Evolutionary conservation across 2,888 invertebrate genomes (phyloP).

Genomic region (Plebejus argus): DNA sequence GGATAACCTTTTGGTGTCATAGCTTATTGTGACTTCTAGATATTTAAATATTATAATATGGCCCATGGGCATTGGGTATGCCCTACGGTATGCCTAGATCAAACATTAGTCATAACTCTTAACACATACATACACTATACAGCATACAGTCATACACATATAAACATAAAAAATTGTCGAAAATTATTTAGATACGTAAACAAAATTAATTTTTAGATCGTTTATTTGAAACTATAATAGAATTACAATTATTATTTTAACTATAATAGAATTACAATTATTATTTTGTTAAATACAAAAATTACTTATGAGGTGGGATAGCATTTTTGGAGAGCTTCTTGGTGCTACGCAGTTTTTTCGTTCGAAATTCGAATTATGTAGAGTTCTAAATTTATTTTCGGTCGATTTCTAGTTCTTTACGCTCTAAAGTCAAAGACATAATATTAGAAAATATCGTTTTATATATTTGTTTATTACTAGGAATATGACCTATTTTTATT

Average conservation of each 20-base stretch:
- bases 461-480: not conserved
- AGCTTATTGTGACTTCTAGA: not conserved
- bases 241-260: constrained; percentile 22
- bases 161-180: too few species aligned
- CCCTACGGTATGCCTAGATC: too few species aligned
- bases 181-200: not conserved
- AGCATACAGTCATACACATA: too few species aligned
- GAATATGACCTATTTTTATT: not conserved
- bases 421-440: too few species aligned
- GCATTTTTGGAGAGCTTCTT: constrained; percentile 1
- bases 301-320: constrained; percentile 18
- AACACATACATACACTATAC: too few species aligned
- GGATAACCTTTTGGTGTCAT: constrained; percentile 4
- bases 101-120: too few species aligned
- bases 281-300: constrained; percentile 23
- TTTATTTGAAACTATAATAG: constrained; percentile 24
- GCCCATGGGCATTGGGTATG: too few species aligned
- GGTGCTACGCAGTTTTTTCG: not conserved
- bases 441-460: not conserved
- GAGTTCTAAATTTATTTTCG: not conserved
- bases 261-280: constrained; percentile 22
- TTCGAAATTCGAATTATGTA: not conserved
- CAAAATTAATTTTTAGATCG: not conserved
- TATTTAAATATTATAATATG: not conserved
- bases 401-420: not conserved